Conservation (phyloP, 2,113 vertebrate genomes). For the Centropristis striata region DNA sequence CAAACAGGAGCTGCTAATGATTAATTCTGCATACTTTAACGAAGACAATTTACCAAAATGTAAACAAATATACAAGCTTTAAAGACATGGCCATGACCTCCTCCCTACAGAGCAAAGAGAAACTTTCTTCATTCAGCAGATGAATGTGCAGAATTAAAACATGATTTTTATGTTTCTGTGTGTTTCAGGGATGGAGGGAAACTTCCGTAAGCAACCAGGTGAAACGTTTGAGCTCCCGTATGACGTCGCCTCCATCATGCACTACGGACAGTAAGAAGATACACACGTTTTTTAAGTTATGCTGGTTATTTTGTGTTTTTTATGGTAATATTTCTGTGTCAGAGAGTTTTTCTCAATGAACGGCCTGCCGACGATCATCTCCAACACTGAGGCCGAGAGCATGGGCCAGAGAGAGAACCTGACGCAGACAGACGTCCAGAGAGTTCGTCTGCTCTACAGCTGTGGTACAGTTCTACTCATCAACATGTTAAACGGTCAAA, state of each 20-base stretch:
- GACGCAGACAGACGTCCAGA: conserved; percentile 52
- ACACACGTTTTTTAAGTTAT: no score
- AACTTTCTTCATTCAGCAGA: no score
- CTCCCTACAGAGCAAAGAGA: no score
- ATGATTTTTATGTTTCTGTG: no score
- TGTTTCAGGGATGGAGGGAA: conserved; percentile 56
- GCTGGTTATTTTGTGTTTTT: no score
- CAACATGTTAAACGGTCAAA: no score
- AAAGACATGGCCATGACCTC: no score
- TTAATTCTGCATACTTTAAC: neutral
- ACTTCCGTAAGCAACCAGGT: conserved; percentile 44
- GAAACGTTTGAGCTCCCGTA: conserved; percentile 57
- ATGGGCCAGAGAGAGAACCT: conserved; percentile 75
- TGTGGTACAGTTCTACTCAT: conserved; percentile 57
- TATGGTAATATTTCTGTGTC: neutral
- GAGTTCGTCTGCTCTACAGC: conserved; percentile 57
- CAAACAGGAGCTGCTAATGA: neutral
- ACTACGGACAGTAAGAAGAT: conserved; percentile 80
- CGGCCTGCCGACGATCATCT: conserved; percentile 63
- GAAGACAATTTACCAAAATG: no score
- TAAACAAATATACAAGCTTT: no score
- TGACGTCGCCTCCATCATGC: conserved; percentile 74
- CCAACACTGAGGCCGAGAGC: accelerated
- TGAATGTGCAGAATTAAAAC: no score
- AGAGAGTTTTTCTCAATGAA: conserved; percentile 66